Base-by-base conservation (phyloP, 2,888 invertebrate genomes). In the Himalopsyche anomala region DNA sequence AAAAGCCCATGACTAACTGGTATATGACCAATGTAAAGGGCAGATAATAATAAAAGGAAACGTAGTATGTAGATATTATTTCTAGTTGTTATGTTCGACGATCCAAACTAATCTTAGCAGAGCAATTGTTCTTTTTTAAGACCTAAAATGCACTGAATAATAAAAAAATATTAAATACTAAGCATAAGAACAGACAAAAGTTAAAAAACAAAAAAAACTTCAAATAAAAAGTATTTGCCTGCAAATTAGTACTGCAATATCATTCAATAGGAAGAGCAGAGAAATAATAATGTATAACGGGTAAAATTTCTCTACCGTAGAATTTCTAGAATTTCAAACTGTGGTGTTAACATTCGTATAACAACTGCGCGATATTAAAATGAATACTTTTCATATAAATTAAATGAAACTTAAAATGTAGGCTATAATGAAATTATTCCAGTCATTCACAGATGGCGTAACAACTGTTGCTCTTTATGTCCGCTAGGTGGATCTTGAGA, bases 381-480 rank as follows among this genome's bases (percentile, higher is more conserved):
- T 51, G 28, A 45, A 45, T 28, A 81, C 81, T 81, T 81, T 81
- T 45, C 42, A 81, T 45, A 81, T 81, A 81, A 81, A 81, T 81
- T 81, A 81, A 45, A 42, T n/a, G 45, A 51, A 81, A 51, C 81
- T 51, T 51, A 42, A 51, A 45, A 15, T 28, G 62, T 62, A 81
- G 51, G 81, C 12, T n/a, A 28, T n/a, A 28, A 45, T n/a, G 81
- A 81, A 81, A 51, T 81, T 81, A 81, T 81, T 19, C 17, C 54
- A 81, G 81, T 45, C 81, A 81, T 81, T 45, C 51, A 45, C 81
- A 81, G 42, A 62, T 62, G 62, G 19, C 45, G 28, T 19, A 28
- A 15, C 81, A 81, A 51, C 81, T 81, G 81, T 81, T 81, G 81
- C 81, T n/a, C 80, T 62, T 62, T 62, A 62, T 62, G n/a, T 19